These are phyloP conservation scores for Choristoneura fumiferana DNA, from an alignment of 1,140 invertebrate genomes.

Conservation along the genomic window DNA sequence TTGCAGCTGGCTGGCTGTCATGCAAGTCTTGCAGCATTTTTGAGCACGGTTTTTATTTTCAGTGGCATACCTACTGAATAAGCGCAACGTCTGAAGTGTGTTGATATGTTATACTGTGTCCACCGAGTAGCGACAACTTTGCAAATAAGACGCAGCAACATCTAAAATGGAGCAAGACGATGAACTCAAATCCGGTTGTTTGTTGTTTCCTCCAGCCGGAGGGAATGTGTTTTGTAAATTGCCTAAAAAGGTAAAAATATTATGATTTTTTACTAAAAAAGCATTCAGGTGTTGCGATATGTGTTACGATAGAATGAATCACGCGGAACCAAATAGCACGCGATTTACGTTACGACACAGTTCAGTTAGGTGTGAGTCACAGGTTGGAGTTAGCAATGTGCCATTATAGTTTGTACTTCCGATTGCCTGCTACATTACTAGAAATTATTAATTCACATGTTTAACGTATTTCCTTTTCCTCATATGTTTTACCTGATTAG, in stretches of 20 bases:
- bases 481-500: too few species aligned
- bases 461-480: too few species aligned
- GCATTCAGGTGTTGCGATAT: constrained; percentile 9
- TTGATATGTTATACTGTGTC: constrained; percentile 9
- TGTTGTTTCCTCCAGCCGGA: constrained; percentile 84
- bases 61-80: background rate
- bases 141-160: constrained; percentile 14
- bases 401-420: constrained; percentile 1
- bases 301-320: constrained; percentile 9
- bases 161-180: constrained; percentile 82
- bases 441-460: too few species aligned
- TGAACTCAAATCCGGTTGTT: constrained; percentile 82
- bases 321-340: background rate
- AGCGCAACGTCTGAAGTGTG: background rate
- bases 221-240: constrained; percentile 80
- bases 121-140: background rate
- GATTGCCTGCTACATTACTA: constrained; percentile 4
- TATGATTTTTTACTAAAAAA: constrained; percentile 17
- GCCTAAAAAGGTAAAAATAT: constrained; percentile 75
- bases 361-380: background rate
- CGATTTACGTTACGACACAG: constrained; percentile 7
- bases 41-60: constrained; percentile 4
- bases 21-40: background rate
- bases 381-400: background rate
- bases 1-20: constrained; percentile 14